A percentile compares a stretch with the other conserved stretches of the same genome.
These are phyloP conservation scores for Caracal caracal DNA, from an alignment of 2,113 vertebrate species.

Conservation along the genomic window DNA sequence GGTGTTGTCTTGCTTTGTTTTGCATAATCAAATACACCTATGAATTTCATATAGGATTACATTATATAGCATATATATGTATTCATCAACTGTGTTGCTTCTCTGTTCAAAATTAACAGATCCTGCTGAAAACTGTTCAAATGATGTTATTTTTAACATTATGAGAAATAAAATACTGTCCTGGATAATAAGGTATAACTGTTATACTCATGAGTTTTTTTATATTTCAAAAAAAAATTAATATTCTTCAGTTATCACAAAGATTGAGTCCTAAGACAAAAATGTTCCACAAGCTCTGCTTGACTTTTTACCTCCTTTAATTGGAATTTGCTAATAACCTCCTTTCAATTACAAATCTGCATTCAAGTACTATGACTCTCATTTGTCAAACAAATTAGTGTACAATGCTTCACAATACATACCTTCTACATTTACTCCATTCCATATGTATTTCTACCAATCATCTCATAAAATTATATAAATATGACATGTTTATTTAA, in stretches of 20 bases:
- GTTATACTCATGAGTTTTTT: neutral
- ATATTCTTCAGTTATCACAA: neutral
- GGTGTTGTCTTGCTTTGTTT: neutral
- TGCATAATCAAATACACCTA: neutral
- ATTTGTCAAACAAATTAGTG: neutral
- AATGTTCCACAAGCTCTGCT: neutral
- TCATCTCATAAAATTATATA: neutral
- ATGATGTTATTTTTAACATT: slow-evolving; percentile 50
- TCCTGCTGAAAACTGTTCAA: slow-evolving; percentile 3
- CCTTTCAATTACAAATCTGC: neutral
- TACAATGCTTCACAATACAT: neutral
- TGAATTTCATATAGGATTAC: slow-evolving; percentile 43
- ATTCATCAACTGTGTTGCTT: neutral
- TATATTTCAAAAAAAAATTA: neutral
- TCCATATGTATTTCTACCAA: neutral
- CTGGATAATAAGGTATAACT: slow-evolving; percentile 19
- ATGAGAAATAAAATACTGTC: slow-evolving; percentile 33
- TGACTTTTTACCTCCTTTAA: neutral
- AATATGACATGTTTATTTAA: neutral
- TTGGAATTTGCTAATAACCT: neutral
- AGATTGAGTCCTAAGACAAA: neutral
- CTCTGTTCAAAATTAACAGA: slow-evolving; percentile 21
- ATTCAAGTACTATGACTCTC: neutral
- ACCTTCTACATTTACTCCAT: neutral
- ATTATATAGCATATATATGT: neutral